Evolutionary conservation across 2,888 invertebrate species (phyloP), one percentile per base, ranked within the genome.

Genomic region (Melanchra persicariae): DNA sequence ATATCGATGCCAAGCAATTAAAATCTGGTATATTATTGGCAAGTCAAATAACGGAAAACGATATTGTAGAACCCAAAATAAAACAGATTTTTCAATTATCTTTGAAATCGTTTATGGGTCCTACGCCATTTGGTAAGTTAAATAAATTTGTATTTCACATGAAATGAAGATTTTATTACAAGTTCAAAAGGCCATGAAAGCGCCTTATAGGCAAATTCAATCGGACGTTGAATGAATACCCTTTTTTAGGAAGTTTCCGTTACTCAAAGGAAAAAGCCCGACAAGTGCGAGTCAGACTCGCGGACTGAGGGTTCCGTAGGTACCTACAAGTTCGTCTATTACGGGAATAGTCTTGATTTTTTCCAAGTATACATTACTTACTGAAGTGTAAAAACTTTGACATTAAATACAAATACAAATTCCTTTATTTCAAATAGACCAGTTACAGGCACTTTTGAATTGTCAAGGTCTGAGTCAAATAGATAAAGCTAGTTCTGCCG

Each of bases 11-110:
- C 15, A 15, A 49, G 40, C 55, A 74, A 72, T 74, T 72, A 72
- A 63, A 74, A 65, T 61, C 22, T 37, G 72, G 40, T 64, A 47
- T 51, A 57, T 34, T 57, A 51, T 37, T 74, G 24, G 22, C 19
- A 57, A 45, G 10, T 5, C n/a, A 60, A 60, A 49, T 49, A 55
- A 45, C 7, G 22, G 26, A 24, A 57, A 60, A 26, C 9, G 30
- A 68, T n/a, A 30, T 30, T 10, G 24, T 37, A 26, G 37, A 30
- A 40, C 26, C 7, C 8, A 9, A n/a, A 49, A 6, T 17, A 47
- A 45, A 40, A 47, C 9, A 19, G 34, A 12, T 52, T 45, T 77
- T 77, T 57, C 60, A 77, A 77, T 69, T 61, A 57, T 37, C 5
- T 47, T 9, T 51, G 59, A 40, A 45, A 51, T 61, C 55, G 55